Conservation (phyloP, 2,113 vertebrate genomes). For the Ochotona princeps region DNA sequence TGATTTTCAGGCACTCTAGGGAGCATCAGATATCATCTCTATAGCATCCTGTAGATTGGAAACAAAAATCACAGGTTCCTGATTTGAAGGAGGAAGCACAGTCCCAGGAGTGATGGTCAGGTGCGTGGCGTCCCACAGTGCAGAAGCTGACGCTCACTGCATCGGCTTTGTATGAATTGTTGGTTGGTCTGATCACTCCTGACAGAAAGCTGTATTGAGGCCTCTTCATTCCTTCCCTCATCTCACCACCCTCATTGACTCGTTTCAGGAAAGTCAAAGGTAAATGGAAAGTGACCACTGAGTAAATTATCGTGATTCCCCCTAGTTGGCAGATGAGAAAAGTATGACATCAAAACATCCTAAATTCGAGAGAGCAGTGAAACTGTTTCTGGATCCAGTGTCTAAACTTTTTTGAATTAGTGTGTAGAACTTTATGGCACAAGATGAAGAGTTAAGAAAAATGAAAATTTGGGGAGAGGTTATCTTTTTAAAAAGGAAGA, state of each 20-base stretch:
- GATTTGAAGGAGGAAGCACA: background rate
- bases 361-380: background rate
- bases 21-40: background rate
- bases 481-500: slow-evolving; percentile 25
- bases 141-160: background rate
- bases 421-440: background rate
- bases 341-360: background rate
- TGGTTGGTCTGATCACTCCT: background rate
- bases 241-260: background rate
- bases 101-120: background rate
- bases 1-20: background rate
- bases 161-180: background rate
- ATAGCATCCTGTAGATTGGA: background rate
- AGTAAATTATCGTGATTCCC: background rate
- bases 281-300: background rate
- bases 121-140: background rate
- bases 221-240: background rate
- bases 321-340: background rate
- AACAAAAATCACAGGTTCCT: background rate
- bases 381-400: background rate
- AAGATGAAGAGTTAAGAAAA: slow-evolving; percentile 28
- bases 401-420: background rate
- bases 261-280: background rate
- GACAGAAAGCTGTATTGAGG: background rate
- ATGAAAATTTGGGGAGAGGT: background rate